phyloP scores from a whole-genome alignment of 1,140 invertebrate species.

The Daktulosphaira vitifoliae region DNA sequence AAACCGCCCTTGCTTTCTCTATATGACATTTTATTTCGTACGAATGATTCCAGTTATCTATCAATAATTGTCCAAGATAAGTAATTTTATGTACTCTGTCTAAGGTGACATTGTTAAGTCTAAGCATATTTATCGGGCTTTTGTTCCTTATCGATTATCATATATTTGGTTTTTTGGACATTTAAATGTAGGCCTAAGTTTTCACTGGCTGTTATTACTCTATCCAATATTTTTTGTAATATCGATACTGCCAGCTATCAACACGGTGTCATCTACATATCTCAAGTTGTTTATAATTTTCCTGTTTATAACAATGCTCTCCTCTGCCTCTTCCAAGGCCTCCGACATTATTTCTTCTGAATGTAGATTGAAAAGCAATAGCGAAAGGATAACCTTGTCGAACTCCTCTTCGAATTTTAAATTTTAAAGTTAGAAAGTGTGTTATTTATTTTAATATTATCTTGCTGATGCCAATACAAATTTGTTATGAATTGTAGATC shows the following conservation, averaged over 20 bases:
- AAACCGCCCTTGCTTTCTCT: too few species aligned
- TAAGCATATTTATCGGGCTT: background rate
- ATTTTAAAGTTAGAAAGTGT: background rate
- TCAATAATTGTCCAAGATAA: too few species aligned
- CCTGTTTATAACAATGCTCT: background rate
- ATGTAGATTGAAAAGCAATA: conserved; percentile 41
- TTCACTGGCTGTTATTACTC: conserved; percentile 1
- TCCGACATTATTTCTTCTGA: conserved; percentile 24
- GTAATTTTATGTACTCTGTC: background rate
- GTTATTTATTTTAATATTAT: background rate
- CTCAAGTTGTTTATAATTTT: conserved; percentile 9
- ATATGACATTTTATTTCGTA: too few species aligned
- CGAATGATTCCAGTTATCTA: background rate
- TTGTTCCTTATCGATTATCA: background rate
- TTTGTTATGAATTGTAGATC: background rate
- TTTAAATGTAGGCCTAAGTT: conserved; percentile 1
- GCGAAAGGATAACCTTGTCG: conserved; percentile 31
- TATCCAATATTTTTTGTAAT: conserved; percentile 3
- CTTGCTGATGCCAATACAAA: background rate
- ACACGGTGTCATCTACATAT: conserved; percentile 27
- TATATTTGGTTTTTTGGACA: conserved; percentile 16
- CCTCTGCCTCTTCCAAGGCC: background rate
- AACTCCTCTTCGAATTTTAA: background rate
- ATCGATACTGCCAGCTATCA: background rate
- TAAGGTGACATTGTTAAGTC: background rate